Evolutionary conservation across 1,140 invertebrate genomes (phyloP).

Genomic region (Nasonia vitripennis): DNA sequence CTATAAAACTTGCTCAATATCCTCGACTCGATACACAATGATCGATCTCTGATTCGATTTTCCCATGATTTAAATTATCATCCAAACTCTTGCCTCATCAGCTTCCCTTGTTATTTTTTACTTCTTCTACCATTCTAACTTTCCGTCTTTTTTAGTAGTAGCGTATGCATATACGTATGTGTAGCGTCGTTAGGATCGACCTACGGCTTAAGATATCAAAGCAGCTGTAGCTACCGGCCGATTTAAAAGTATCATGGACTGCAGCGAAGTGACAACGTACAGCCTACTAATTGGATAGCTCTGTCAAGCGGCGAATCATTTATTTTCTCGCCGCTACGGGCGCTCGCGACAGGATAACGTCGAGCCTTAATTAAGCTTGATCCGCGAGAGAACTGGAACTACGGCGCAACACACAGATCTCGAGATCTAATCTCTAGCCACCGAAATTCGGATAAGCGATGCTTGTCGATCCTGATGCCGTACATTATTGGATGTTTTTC

Average conservation of each 20-base stretch:
- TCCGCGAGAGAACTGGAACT: background rate
- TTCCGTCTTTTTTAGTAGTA: background rate
- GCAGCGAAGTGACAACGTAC: constrained; percentile 42
- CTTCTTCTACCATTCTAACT: background rate
- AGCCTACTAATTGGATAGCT: constrained; percentile 50
- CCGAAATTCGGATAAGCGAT: constrained; percentile 34
- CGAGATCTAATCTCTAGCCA: constrained; percentile 39
- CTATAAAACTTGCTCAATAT: background rate
- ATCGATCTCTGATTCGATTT: constrained; percentile 25
- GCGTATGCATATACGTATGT: background rate
- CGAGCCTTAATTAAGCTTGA: constrained; percentile 43
- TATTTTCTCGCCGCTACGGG: constrained; percentile 39
- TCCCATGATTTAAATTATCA: constrained; percentile 40
- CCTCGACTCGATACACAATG: background rate
- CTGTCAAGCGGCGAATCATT: constrained; percentile 47
- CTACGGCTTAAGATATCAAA: constrained; percentile 41
- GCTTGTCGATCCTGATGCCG: background rate
- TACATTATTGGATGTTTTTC: background rate
- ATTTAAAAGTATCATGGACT: constrained; percentile 47
- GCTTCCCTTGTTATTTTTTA: constrained; percentile 3
- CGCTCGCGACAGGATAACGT: background rate
- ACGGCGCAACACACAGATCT: background rate
- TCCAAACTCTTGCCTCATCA: background rate
- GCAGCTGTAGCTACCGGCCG: background rate
- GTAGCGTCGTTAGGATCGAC: background rate